phyloP scores from a whole-genome alignment of 2,888 invertebrate genomes.

The Microctonus brassicae region DNA sequence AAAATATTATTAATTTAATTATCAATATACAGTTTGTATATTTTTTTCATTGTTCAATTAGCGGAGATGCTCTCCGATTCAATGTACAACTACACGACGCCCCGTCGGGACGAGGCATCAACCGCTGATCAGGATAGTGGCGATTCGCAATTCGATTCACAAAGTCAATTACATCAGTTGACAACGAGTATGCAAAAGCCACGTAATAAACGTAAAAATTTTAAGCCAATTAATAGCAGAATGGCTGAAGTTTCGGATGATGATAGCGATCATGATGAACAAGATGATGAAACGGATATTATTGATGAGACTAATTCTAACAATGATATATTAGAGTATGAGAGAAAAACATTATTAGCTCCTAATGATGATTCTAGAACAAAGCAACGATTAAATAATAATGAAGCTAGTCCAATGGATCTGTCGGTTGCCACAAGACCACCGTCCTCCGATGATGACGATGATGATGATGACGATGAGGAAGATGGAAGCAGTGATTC shows the following conservation, averaged over 20 bases:
- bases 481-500: slow-evolving; percentile 64
- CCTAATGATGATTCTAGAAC: slow-evolving; percentile 57
- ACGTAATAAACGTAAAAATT: slow-evolving; percentile 73
- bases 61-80: slow-evolving; percentile 70
- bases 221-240: slow-evolving; percentile 69
- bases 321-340: slow-evolving; percentile 57
- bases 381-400: slow-evolving; percentile 62
- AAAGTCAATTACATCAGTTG: slow-evolving; percentile 53
- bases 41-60: slow-evolving; percentile 44
- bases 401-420: slow-evolving; percentile 66
- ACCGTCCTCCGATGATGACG: slow-evolving; percentile 62
- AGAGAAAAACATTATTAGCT: slow-evolving; percentile 58
- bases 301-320: slow-evolving; percentile 46
- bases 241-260: slow-evolving; percentile 69
- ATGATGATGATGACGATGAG: background rate
- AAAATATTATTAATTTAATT: slow-evolving; percentile 25
- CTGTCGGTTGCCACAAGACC: slow-evolving; percentile 66
- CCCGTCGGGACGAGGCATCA: slow-evolving; percentile 56
- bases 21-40: slow-evolving; percentile 29
- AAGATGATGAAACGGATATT: slow-evolving; percentile 54
- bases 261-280: slow-evolving; percentile 57
- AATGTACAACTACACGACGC: slow-evolving; percentile 68
- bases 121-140: slow-evolving; percentile 63
- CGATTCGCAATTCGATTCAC: slow-evolving; percentile 65
- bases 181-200: slow-evolving; percentile 61